Evolutionary conservation across 2,888 invertebrate species (phyloP).

Genomic region (Drosophila ustulata): DNA sequence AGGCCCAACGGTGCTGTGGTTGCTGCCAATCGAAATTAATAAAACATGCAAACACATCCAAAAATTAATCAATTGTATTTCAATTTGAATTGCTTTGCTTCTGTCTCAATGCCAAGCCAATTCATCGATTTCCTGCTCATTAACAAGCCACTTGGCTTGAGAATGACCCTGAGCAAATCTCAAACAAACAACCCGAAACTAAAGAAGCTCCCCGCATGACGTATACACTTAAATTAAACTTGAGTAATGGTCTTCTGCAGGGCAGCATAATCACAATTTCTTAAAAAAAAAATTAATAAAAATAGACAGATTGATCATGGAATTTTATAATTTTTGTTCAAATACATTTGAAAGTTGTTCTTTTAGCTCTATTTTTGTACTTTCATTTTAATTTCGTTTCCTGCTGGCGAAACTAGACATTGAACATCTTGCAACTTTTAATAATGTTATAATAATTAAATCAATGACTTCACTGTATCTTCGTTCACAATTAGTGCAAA

Average conservation of each 20-base stretch:
- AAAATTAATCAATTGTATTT: conserved; percentile 35
- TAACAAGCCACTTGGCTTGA: conserved; percentile 20
- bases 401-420: no score
- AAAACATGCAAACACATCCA: conserved; percentile 3
- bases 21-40: conserved; percentile 61
- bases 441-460: no score
- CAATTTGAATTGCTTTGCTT: conserved; percentile 14
- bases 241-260: no score
- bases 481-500: background rate
- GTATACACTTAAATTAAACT: conserved; percentile 14
- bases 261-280: no score
- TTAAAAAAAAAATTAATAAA: no score
- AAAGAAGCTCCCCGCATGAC: background rate
- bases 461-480: no score
- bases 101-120: conserved; percentile 14
- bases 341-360: no score
- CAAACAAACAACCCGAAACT: background rate
- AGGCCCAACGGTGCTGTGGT: conserved; percentile 82
- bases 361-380: no score
- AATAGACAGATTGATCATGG: no score
- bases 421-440: no score
- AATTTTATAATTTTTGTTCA: no score
- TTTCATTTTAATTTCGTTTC: no score
- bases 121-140: conserved; percentile 37
- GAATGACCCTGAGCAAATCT: conserved; percentile 35